Evolutionary conservation across 2,113 vertebrate species (phyloP), one percentile per base, ranked within the genome.

Genomic region (Miniopterus natalensis): DNA sequence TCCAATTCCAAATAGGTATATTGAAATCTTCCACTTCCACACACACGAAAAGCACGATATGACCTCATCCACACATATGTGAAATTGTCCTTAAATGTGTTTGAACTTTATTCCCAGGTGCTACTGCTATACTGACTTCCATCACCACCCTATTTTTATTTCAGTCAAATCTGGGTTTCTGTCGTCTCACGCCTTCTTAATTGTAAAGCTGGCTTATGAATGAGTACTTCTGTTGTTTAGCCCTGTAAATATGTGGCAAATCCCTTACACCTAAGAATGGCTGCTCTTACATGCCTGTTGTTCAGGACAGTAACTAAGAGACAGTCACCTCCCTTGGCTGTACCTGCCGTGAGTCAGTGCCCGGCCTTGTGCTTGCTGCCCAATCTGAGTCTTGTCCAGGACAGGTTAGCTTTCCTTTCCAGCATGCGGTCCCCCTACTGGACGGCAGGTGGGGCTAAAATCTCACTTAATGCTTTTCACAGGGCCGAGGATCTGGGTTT

Each of bases 361-460:
- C 1, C 13, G 79, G 8, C 1, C 12, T 61, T 80, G 9, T 2
- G 9, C 23, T 42, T 8, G 4, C 15, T n/a, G 6, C 25, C 18
- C 36, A 31, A 51, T 27, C 21, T 12, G 36, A 73, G 5, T 90
- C 51, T 83, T 51, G 18, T 10, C n/a, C 27, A 15, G 3, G 9
- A 81, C 0, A 17, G 8, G 5, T n/a, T 36, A 3, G 12, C 74
- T 83, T 92, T 57, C 40, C 25, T 49, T 68, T 84, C 18, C 18
- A 79, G 70, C 51, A 49, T 21, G 27, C 47, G 11, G 86, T 92
- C 6, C 68, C 25, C 29, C 0, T 20, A 10, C 0, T 20, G 1
- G 51, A 84, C 95, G 63, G 61, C 88, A 97, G 96, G 11, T 95
- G 96, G 88, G 0, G 88, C 10, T 57, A 90, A 61, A 86, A 45